Evolutionary conservation across 2,888 invertebrate genomes (phyloP), one percentile per base, ranked within the genome.

Genomic region (Latheticus oryzae): DNA sequence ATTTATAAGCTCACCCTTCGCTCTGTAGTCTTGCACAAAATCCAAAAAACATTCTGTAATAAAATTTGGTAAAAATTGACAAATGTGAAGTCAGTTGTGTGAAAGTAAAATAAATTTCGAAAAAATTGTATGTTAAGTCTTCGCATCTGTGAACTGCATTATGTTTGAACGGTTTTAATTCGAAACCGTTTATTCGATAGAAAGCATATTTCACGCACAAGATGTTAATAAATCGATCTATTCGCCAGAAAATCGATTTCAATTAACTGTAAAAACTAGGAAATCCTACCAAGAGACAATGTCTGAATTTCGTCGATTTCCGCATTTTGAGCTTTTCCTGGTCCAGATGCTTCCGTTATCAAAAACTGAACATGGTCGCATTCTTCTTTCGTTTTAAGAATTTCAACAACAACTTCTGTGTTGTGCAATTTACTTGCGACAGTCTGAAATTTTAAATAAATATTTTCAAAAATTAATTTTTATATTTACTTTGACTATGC

Each of bases 401-500:
- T 90, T 73, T 93, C 88, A 68, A 97, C 94, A 72, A 94, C 91
- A 11, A 97, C 94, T 75, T 97, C 95, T 0, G 93, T 93, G 65
- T 89, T 89, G 76, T 97, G 97, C 16, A 97, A 85, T 75, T 94
- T 91, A 70, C 92, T 91, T 26, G 97, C 95, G 17, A 97, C 96
- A 3, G 96, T 95, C 90, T 95, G 78, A 30, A 79, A 72, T 11
- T 13, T 19, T 5, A 11, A 35, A 16, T 23, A 19, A 56, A 17
- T 38, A 2, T 32, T 12, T 43, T 68, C 17, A 13, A 26, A n/a
- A n/a, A n/a, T n/a, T n/a, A n/a, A n/a, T n/a, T n/a, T n/a, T n/a
- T n/a, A n/a, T n/a, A n/a, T n/a, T n/a, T n/a, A 93, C 95, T 88
- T 95, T 95, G 1, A 98, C 96, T 66, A 97, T 96, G 16, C 97